Evolutionary conservation across 2,797 vertebrate species (phyloP), one percentile per base, ranked within the genome.

Genomic region (Trachurus trachurus): DNA sequence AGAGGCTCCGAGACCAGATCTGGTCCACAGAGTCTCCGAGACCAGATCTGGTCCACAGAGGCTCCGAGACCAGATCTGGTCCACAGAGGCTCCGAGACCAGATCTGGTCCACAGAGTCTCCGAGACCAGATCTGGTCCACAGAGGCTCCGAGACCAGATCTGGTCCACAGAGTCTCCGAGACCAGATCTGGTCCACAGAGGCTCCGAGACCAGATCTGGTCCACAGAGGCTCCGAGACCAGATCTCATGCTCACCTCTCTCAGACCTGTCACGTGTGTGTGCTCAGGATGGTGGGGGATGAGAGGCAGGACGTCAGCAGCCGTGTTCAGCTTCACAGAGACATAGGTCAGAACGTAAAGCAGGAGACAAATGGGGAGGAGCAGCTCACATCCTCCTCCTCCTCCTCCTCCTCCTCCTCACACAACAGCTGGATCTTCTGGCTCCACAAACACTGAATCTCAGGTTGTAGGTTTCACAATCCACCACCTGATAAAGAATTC

Each of bases 341-440:
- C 13, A 9, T 50, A 56, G 49, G 47, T 53, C n/a, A 16, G 11
- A 61, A 39, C 62, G 63, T 15, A 68, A 75, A 76, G 58, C 53
- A 74, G 68, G 53, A 81, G 70, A 88, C 49, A 49, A 82, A 84
- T 22, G 60, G 45, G 63, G 39, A 58, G 59, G 5, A 87, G 69
- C 64, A 47, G 74, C 83, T 90, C 83, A 71, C 68, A 71, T 78
- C 81, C 65, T 87, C 82, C 57, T 15, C 74, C 62, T 39, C 22
- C 61, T 63, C 11, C 26, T 26, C 26, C 26, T 26, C 26, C 26
- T 78, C 81, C 65, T 87, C 82, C 57, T 63, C 11, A 42, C 54
- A 5, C 16, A 62, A 31, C 21, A 34, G 61, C 40, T 59, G 0
- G 15, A 57, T 59, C 10, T 40, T 16, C 8, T 9, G 11, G 71